These are phyloP conservation scores for Pyrrhia umbra DNA, from an alignment of 2,888 invertebrate species.

Conservation along the genomic window DNA sequence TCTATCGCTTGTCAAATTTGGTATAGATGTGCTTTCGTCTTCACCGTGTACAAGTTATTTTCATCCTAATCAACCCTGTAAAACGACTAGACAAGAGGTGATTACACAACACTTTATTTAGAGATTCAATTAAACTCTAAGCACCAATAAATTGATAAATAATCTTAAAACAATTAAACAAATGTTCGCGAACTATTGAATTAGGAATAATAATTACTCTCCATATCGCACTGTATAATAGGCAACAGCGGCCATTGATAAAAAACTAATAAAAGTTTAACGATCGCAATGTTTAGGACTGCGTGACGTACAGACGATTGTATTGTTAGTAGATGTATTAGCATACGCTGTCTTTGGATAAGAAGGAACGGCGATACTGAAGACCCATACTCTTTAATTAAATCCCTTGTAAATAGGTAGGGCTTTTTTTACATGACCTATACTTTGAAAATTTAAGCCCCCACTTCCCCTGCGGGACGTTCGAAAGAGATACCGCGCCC, in stretches of 20 bases:
- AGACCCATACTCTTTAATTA: neutral
- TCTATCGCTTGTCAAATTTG: too few species aligned
- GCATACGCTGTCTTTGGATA: conserved; percentile 12
- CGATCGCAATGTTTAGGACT: conserved; percentile 31
- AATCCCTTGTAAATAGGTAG: too few species aligned
- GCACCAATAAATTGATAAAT: neutral
- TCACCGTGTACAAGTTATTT: too few species aligned
- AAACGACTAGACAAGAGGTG: too few species aligned
- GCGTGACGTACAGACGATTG: conserved; percentile 27
- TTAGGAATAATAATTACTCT: conserved; percentile 21
- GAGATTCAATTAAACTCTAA: neutral
- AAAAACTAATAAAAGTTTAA: conserved; percentile 51
- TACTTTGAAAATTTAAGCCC: too few species aligned
- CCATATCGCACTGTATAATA: conserved; percentile 25
- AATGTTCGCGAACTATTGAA: too few species aligned
- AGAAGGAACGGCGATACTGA: neutral
- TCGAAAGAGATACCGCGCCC: too few species aligned
- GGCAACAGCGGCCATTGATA: conserved; percentile 40
- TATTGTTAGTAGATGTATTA: conserved; percentile 25
- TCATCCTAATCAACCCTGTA: too few species aligned
- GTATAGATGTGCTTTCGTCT: too few species aligned
- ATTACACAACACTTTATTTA: too few species aligned
- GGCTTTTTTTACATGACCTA: too few species aligned
- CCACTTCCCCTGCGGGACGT: too few species aligned
- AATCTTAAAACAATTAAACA: neutral